A percentile compares a stretch with the other conserved stretches of the same genome.
phyloP scores from a whole-genome alignment of 2,888 invertebrate genomes.

The Watsonalla cultraria region DNA sequence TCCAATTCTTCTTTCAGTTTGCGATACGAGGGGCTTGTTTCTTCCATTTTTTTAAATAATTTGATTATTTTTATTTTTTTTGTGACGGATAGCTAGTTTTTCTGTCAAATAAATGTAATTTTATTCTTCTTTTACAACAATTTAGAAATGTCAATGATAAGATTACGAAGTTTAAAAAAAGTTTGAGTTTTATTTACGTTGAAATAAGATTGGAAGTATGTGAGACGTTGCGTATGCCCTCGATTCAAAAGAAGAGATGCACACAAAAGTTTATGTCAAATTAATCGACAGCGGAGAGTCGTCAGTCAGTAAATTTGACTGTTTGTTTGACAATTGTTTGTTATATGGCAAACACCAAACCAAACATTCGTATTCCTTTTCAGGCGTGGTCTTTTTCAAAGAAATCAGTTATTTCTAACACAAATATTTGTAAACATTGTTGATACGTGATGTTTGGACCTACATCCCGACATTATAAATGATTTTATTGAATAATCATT shows the following conservation, averaged over 20 bases:
- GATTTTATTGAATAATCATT: neutral
- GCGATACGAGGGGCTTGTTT: neutral
- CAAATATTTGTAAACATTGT: conserved; percentile 13
- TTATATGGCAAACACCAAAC: conserved; percentile 23
- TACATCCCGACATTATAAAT: conserved; percentile 4
- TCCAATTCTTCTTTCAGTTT: conserved; percentile 1
- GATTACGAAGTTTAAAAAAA: too few relatives aligned
- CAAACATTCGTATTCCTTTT: conserved; percentile 7
- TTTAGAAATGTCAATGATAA: too few relatives aligned
- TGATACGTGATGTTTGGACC: conserved; percentile 1
- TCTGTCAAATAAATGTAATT: neutral
- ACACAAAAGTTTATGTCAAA: too few relatives aligned
- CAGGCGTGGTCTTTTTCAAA: conserved; percentile 41
- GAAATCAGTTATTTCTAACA: conserved; percentile 23
- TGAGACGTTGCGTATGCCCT: too few relatives aligned
- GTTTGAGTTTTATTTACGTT: too few relatives aligned
- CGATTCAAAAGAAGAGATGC: too few relatives aligned
- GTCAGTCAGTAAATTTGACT: too few relatives aligned
- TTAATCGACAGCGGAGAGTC: too few relatives aligned
- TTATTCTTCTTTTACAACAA: neutral
- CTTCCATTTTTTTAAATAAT: conserved; percentile 2
- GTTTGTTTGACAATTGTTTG: neutral
- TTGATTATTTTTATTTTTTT: neutral
- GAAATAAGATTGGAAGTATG: too few relatives aligned
- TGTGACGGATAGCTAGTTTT: neutral